Evolutionary conservation across 2,888 invertebrate genomes (phyloP).

Genomic region (Enchytraeus crypticus): DNA sequence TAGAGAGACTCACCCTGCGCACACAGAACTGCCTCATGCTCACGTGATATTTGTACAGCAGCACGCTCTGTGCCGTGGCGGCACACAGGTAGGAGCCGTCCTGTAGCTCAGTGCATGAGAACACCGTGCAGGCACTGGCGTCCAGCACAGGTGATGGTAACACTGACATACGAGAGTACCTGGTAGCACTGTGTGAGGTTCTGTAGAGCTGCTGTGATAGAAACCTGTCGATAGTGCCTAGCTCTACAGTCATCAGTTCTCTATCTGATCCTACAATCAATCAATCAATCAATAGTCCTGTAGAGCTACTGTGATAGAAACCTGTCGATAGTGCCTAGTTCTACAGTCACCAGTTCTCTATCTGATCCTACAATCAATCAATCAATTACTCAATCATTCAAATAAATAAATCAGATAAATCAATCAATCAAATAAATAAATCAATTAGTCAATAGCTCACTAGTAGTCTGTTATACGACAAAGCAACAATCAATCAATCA

Average conservation of each 20-base stretch:
- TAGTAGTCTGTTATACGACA: no score
- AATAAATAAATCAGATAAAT: no score
- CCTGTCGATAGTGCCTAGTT: slow-evolving; percentile 6
- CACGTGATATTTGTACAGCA: slow-evolving; percentile 53
- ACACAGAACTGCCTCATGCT: slow-evolving; percentile 47
- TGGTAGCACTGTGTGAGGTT: background rate
- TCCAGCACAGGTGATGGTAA: slow-evolving; percentile 39
- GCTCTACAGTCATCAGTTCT: slow-evolving; percentile 4
- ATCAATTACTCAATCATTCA: no score
- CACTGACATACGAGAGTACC: slow-evolving; percentile 31
- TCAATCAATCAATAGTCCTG: no score
- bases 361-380: slow-evolving; percentile 6
- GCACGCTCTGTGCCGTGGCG: slow-evolving; percentile 44
- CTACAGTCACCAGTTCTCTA: slow-evolving; percentile 5
- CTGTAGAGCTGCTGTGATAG: slow-evolving; percentile 3
- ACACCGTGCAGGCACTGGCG: slow-evolving; percentile 46
- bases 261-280: slow-evolving; percentile 8
- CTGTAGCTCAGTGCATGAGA: slow-evolving; percentile 36
- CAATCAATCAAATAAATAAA: no score
- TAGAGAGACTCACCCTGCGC: slow-evolving; percentile 40
- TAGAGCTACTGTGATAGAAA: slow-evolving; percentile 6
- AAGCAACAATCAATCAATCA: no score
- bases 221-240: slow-evolving; percentile 8
- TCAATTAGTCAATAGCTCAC: no score
- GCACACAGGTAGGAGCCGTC: slow-evolving; percentile 44